Percentiles rank a stretch among this genome's conserved stretches.
Evolutionary conservation across 2,797 vertebrate genomes (phyloP).

Genomic region (Malurus leucopterus): DNA sequence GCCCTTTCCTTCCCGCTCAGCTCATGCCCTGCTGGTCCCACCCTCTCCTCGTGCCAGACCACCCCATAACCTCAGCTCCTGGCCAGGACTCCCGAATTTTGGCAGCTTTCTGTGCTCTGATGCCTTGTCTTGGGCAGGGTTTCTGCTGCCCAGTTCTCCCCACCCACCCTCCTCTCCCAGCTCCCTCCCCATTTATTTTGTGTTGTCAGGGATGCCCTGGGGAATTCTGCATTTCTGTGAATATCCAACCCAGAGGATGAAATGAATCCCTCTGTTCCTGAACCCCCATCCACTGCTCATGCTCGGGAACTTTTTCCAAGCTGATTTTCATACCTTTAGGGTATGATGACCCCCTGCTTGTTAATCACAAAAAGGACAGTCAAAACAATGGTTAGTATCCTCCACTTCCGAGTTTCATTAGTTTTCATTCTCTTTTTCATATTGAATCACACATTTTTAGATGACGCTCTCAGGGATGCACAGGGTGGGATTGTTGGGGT

Average conservation of each 20-base stretch:
- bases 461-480: fast-evolving
- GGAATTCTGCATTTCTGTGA: not conserved
- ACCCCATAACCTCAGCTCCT: not conserved
- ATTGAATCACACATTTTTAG: not conserved
- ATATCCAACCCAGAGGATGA: not conserved
- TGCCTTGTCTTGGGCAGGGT: not conserved
- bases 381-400: too few species aligned
- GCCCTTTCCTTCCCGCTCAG: not conserved
- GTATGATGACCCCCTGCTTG: too few species aligned
- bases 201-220: not conserved
- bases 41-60: not conserved
- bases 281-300: not conserved
- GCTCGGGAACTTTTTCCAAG: not conserved
- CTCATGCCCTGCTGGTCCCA: not conserved
- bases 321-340: not conserved
- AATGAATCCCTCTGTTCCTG: not conserved
- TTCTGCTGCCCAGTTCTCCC: not conserved
- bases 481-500: not conserved
- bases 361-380: too few species aligned
- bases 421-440: too few species aligned
- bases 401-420: too few species aligned
- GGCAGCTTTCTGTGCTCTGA: not conserved
- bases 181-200: not conserved
- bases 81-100: not conserved
- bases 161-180: not conserved